A percentile compares a stretch with the other conserved stretches of the same genome.
phyloP scores from a whole-genome alignment of 1,140 invertebrate genomes.

The Drosophila gunungcola region DNA sequence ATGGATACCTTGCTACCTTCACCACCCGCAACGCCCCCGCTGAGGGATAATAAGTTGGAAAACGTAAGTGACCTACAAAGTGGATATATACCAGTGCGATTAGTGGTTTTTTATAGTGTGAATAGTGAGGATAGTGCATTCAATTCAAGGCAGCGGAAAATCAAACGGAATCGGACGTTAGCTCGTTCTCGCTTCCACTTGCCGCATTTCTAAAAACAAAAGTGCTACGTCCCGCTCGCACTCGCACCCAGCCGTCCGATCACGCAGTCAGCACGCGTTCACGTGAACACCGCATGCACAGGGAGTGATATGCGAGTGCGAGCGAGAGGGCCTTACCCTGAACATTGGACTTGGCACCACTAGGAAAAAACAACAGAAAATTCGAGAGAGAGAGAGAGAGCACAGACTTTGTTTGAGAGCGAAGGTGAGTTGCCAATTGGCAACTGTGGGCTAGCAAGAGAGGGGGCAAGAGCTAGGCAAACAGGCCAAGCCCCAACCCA shows the following conservation, averaged over 20 bases:
- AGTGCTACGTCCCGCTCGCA: slow-evolving; percentile 65
- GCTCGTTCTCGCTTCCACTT: slow-evolving; percentile 59
- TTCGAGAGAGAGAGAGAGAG: slow-evolving; percentile 1
- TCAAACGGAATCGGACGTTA: slow-evolving; percentile 45
- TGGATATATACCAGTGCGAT: slow-evolving; percentile 21
- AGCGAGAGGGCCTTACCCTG: slow-evolving; percentile 27
- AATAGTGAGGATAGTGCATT: slow-evolving; percentile 41
- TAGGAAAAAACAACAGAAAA: slow-evolving; percentile 37
- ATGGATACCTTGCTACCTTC: slow-evolving; percentile 86
- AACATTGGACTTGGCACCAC: slow-evolving; percentile 73
- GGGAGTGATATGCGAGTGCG: slow-evolving; percentile 61
- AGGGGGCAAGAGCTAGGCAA: slow-evolving; percentile 32
- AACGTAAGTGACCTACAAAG: slow-evolving; percentile 84
- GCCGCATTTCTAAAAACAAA: slow-evolving; percentile 84
- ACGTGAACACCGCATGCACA: slow-evolving; percentile 85
- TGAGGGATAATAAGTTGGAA: slow-evolving; percentile 85
- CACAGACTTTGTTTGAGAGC: slow-evolving; percentile 33
- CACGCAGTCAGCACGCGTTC: slow-evolving; percentile 84
- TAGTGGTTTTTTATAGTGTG: slow-evolving; percentile 16
- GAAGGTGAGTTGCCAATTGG: slow-evolving; percentile 53
- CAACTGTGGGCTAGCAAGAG: slow-evolving; percentile 27
- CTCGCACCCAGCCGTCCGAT: slow-evolving; percentile 62
- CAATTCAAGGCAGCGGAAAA: slow-evolving; percentile 56
- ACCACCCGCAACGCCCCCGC: slow-evolving; percentile 87
- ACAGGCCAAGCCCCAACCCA: slow-evolving; percentile 65